Evolutionary conservation across 2,113 vertebrate species (phyloP).

Genomic region (Vulpes vulpes): DNA sequence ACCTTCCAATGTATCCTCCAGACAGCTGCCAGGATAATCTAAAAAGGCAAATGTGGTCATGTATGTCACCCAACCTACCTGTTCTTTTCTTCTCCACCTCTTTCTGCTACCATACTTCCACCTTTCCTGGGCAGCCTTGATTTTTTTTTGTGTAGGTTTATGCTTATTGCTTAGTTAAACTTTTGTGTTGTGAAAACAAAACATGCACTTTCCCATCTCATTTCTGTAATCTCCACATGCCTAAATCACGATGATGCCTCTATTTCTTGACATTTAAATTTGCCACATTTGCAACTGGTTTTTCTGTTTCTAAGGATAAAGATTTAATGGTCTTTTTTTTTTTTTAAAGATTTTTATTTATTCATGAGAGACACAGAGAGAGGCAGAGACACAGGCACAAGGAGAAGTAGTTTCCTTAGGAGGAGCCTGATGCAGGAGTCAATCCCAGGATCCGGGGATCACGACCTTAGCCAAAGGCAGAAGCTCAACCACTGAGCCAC

Average conservation of each 20-base stretch:
- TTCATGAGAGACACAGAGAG: too few relatives aligned
- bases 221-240: neutral
- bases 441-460: too few relatives aligned
- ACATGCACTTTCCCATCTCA: neutral
- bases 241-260: neutral
- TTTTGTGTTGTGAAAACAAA: constrained; percentile 38
- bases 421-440: too few relatives aligned
- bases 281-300: neutral
- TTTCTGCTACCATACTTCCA: neutral
- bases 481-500: too few relatives aligned
- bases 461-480: too few relatives aligned
- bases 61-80: neutral
- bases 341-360: too few relatives aligned
- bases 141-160: neutral
- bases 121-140: neutral
- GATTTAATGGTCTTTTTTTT: neutral
- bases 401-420: too few relatives aligned
- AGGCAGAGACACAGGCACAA: too few relatives aligned
- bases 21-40: neutral
- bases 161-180: neutral
- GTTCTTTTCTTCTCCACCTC: neutral
- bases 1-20: neutral
- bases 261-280: neutral
- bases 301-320: neutral
- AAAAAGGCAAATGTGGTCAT: neutral